These are phyloP conservation scores for Laspeyria flexula DNA, from an alignment of 2,888 invertebrate species.

Conservation along the genomic window DNA sequence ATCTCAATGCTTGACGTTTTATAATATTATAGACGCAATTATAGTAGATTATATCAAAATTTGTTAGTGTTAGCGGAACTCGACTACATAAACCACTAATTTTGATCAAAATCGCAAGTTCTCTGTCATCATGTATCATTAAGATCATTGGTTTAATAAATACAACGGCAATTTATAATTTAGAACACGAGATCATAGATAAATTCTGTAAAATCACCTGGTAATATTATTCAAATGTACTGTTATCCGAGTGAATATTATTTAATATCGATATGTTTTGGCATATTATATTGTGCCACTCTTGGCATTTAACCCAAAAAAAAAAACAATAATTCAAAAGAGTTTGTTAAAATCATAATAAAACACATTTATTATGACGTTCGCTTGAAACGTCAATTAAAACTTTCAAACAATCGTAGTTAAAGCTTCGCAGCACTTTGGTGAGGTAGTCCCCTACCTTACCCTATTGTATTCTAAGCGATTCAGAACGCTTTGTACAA, in stretches of 20 bases:
- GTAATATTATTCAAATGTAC: too few relatives aligned
- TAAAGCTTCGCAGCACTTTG: constrained; percentile 25
- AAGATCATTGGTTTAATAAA: background rate
- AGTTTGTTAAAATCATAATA: background rate
- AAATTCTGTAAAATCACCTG: too few relatives aligned
- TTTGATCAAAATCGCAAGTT: background rate
- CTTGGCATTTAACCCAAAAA: too few relatives aligned
- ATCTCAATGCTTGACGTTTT: too few relatives aligned
- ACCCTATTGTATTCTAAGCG: constrained; percentile 32
- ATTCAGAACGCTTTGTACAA: constrained; percentile 22
- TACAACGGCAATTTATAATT: background rate
- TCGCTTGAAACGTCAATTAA: constrained; percentile 23
- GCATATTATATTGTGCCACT: too few relatives aligned
- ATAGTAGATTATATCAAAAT: too few relatives aligned
- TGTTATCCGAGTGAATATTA: too few relatives aligned
- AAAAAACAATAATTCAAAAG: too few relatives aligned
- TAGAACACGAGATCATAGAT: too few relatives aligned
- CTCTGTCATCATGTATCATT: background rate
- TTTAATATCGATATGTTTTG: too few relatives aligned
- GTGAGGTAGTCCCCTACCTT: constrained; percentile 1
- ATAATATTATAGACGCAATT: background rate
- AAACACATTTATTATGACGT: constrained; percentile 4
- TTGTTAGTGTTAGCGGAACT: background rate
- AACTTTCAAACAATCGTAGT: constrained; percentile 11
- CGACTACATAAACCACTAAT: background rate